A percentile compares a stretch with the other conserved stretches of the same genome.
phyloP scores from a whole-genome alignment of 2,113 vertebrate species.

The Mellivora capensis region DNA sequence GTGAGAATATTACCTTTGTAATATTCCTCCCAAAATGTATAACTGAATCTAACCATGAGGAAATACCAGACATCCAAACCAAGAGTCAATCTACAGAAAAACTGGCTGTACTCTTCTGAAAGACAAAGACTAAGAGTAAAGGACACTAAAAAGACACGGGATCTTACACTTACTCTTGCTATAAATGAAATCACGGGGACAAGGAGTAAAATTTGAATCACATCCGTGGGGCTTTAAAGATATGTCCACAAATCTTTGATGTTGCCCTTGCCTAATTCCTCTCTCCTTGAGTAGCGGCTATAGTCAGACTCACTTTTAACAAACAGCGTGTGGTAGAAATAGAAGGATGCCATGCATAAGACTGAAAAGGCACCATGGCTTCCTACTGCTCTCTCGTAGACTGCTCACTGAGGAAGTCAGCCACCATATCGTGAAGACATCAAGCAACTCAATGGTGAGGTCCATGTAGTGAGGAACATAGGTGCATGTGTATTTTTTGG shows the following conservation, averaged over 20 bases:
- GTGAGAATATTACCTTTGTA: neutral
- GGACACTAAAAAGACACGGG: neutral
- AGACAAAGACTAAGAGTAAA: neutral
- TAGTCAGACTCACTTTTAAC: neutral
- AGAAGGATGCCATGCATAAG: neutral
- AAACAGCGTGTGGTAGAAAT: neutral
- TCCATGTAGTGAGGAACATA: neutral
- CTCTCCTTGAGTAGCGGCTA: neutral
- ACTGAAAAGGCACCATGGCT: neutral
- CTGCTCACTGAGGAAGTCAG: neutral
- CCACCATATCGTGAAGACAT: neutral
- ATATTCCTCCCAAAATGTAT: neutral
- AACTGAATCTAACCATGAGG: neutral
- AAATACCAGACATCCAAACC: neutral
- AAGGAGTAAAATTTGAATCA: neutral
- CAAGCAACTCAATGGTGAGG: neutral
- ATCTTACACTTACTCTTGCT: neutral
- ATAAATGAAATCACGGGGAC: neutral
- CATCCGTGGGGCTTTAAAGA: neutral
- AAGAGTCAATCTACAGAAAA: neutral
- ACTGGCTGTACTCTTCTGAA: neutral
- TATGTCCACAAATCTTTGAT: neutral
- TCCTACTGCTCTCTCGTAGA: neutral
- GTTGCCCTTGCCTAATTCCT: neutral
- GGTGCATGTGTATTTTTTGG: neutral